These are phyloP conservation scores for Clitarchus hookeri DNA, from an alignment of 2,888 invertebrate genomes.

Conservation along the genomic window DNA sequence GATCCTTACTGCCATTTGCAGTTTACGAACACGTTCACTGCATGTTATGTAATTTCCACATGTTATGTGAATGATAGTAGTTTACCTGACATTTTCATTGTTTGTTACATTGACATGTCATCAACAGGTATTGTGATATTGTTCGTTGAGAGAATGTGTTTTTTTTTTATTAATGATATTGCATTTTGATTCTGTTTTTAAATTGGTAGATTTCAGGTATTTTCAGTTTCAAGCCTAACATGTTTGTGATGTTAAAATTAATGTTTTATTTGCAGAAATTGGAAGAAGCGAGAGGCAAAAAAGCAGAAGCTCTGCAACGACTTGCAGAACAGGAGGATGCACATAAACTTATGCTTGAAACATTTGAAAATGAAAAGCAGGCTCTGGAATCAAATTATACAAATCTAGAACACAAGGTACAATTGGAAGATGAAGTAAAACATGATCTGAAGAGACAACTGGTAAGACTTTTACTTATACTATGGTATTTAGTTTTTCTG, in stretches of 20 bases:
- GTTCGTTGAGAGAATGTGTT: no score
- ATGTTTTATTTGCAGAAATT: neutral
- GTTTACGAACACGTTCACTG: no score
- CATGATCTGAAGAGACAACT: neutral
- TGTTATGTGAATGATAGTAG: no score
- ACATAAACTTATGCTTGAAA: neutral
- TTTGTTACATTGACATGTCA: no score
- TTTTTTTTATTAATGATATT: no score
- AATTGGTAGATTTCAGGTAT: no score
- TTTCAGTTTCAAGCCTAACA: neutral
- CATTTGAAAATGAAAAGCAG: neutral
- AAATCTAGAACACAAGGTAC: neutral
- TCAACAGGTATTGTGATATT: no score
- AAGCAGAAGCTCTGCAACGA: neutral
- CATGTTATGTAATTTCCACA: no score
- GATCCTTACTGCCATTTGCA: no score
- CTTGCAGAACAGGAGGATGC: neutral
- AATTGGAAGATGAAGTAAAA: neutral
- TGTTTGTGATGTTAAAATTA: neutral
- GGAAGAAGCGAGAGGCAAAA: neutral
- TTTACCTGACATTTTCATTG: no score
- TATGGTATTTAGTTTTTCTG: no score
- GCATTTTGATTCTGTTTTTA: no score
- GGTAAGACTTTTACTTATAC: neutral
- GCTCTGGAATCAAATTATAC: neutral